Conservation (phyloP, 2,113 vertebrate genomes). For the Mesocricetus auratus region DNA sequence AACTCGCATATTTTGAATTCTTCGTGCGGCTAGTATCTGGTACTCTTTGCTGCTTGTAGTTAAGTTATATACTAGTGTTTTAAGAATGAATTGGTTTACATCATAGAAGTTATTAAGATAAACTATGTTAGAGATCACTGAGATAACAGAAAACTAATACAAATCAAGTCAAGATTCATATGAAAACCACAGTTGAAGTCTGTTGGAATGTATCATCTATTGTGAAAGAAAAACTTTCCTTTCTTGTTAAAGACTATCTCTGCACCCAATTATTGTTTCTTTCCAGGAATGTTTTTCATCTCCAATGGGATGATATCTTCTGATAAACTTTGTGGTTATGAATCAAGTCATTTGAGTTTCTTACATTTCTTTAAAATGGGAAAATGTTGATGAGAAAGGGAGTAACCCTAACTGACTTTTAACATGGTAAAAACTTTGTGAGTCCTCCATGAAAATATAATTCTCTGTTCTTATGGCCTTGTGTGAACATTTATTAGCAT, state of each 20-base stretch:
- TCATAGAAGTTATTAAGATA: neutral
- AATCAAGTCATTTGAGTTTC: constrained; percentile 18
- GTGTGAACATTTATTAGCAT: neutral
- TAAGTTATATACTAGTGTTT: neutral
- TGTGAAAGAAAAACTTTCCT: neutral
- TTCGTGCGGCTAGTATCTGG: neutral
- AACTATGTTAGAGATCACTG: neutral
- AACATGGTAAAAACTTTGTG: neutral
- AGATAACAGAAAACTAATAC: neutral
- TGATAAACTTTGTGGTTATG: neutral
- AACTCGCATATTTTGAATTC: neutral
- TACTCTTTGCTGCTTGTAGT: neutral
- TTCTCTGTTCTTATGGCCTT: neutral
- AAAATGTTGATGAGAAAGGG: neutral
- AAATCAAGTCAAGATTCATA: neutral
- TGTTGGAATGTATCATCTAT: neutral
- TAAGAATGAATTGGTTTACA: neutral
- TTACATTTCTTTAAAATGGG: neutral
- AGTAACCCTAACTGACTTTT: neutral
- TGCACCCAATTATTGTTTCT: neutral
- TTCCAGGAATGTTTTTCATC: neutral
- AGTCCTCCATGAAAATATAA: neutral
- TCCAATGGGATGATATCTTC: neutral
- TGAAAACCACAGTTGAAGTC: constrained; percentile 4
- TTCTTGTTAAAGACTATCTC: neutral